Conservation (phyloP, 2,888 invertebrate genomes). For the Sphecodes monilicornis region DNA sequence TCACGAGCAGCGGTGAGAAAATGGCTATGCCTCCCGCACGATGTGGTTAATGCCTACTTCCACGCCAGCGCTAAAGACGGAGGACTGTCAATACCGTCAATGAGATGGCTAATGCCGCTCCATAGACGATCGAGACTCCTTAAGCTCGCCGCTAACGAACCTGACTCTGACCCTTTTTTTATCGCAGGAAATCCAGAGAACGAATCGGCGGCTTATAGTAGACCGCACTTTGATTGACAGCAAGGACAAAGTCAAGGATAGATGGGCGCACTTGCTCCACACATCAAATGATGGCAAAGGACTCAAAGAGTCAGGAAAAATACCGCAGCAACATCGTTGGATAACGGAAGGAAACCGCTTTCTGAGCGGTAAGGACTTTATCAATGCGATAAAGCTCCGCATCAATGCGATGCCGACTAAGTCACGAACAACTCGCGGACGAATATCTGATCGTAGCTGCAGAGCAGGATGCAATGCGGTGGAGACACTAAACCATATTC, state of each 20-base stretch:
- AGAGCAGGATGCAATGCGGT: neutral
- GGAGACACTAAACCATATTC: neutral
- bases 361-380: neutral
- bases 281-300: neutral
- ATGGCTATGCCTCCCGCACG: neutral
- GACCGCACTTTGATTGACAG: neutral
- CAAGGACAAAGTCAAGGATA: neutral
- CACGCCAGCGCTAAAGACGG: neutral
- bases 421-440: neutral
- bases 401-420: neutral
- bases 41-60: neutral
- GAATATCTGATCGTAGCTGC: neutral
- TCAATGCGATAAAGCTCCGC: neutral
- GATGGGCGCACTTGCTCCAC: neutral
- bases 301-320: no score
- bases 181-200: neutral
- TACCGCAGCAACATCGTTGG: neutral
- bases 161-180: neutral
- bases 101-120: neutral
- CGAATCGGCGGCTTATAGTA: neutral
- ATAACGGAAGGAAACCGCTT: neutral
- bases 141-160: neutral
- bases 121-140: neutral
- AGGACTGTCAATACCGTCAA: neutral
- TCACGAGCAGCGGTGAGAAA: neutral